Conservation (phyloP, 2,888 invertebrate genomes). For the Orthosia gracilis region DNA sequence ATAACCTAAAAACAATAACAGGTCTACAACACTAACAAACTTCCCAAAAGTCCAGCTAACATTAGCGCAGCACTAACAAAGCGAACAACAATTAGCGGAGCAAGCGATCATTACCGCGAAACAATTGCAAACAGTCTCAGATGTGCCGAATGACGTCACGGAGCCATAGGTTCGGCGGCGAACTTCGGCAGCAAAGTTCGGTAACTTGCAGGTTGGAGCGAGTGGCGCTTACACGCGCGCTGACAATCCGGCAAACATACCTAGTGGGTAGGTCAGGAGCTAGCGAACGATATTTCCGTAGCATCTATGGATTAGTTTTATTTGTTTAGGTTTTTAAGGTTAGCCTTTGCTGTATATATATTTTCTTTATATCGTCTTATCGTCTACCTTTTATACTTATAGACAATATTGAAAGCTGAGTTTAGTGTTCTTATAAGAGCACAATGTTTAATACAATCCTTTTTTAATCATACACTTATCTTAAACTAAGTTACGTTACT, state of each 20-base stretch:
- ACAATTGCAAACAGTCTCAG: slow-evolving; percentile 62
- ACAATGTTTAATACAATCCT: too few relatives aligned
- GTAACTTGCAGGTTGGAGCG: slow-evolving; percentile 65
- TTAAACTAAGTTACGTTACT: background rate
- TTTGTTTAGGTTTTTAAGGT: background rate
- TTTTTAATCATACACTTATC: background rate
- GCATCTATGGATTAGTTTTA: background rate
- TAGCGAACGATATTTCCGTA: background rate
- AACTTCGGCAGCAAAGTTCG: slow-evolving; percentile 50
- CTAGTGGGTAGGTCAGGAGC: slow-evolving; percentile 65
- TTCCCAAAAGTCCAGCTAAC: slow-evolving; percentile 18
- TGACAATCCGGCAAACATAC: slow-evolving; percentile 78
- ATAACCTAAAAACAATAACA: slow-evolving; percentile 15
- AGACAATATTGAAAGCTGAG: too few relatives aligned
- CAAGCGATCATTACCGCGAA: slow-evolving; percentile 58
- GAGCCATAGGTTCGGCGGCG: slow-evolving; percentile 47
- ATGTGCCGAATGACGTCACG: slow-evolving; percentile 60
- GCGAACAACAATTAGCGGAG: slow-evolving; percentile 57
- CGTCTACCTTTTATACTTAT: too few relatives aligned
- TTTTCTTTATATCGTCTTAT: too few relatives aligned
- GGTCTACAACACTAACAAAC: background rate
- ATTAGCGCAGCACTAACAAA: slow-evolving; percentile 49
- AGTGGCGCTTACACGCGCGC: slow-evolving; percentile 65
- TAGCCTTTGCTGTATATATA: background rate
- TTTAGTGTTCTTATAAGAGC: too few relatives aligned